Evolutionary conservation across 2,888 invertebrate genomes (phyloP).

Genomic region (Cephus runcator): DNA sequence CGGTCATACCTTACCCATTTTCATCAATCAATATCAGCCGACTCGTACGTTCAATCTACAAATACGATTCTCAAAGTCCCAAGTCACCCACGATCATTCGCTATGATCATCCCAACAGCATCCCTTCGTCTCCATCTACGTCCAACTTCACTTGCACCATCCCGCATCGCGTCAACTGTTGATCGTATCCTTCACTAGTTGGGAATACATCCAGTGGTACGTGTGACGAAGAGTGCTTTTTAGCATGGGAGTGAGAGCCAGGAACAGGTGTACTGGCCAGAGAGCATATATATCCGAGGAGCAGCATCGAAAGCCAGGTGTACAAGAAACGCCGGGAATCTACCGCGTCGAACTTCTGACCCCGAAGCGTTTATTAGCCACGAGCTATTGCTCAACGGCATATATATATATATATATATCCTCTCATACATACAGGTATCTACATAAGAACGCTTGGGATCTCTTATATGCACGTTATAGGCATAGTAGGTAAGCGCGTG

Average conservation of each 20-base stretch:
- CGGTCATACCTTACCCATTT: background rate
- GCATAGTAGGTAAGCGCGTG: background rate
- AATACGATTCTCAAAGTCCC: background rate
- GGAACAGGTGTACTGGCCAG: slow-evolving; percentile 41
- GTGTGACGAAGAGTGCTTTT: slow-evolving; percentile 13
- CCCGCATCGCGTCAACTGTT: background rate
- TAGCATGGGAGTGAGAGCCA: slow-evolving; percentile 27
- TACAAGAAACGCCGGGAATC: slow-evolving; percentile 35
- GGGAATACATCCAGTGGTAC: background rate
- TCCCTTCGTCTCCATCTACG: background rate
- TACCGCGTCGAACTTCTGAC: slow-evolving; percentile 39
- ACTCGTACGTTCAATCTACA: background rate
- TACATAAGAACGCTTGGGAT: background rate
- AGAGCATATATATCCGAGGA: slow-evolving; percentile 22
- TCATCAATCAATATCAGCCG: background rate
- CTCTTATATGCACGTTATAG: background rate
- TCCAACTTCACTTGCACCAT: background rate
- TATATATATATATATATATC: slow-evolving; percentile 10
- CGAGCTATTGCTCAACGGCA: slow-evolving; percentile 31
- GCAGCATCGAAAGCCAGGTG: slow-evolving; percentile 31
- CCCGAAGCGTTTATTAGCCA: slow-evolving; percentile 40
- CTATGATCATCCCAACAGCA: background rate
- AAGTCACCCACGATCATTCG: background rate
- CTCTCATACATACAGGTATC: background rate
- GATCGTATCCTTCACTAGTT: background rate